Conservation (phyloP, 2,888 invertebrate genomes). For the Agapetus fuscipes region DNA sequence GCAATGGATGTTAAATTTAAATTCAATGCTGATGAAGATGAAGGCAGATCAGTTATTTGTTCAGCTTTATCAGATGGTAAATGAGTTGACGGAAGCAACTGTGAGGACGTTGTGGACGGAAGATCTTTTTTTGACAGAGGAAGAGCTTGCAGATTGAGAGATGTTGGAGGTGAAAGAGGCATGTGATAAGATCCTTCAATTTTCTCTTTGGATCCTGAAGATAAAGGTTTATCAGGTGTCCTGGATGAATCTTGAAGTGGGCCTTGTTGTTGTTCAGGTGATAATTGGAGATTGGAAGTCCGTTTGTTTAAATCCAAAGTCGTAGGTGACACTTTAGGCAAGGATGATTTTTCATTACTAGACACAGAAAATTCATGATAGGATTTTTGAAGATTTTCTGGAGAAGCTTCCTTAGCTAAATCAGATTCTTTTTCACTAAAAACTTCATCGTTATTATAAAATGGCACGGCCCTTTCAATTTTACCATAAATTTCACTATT, state of each 20-base stretch:
- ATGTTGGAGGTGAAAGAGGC: conserved; percentile 1
- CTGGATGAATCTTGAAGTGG: too few species aligned
- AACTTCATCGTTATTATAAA: conserved; percentile 18
- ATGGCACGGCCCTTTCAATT: conserved; percentile 19
- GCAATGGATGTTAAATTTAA: too few species aligned
- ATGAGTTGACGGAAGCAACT: too few species aligned
- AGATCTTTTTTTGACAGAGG: background rate
- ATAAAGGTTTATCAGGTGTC: too few species aligned
- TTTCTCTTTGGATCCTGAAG: background rate
- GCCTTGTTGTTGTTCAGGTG: too few species aligned
- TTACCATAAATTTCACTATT: conserved; percentile 16
- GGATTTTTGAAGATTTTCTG: conserved; percentile 15
- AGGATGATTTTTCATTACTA: conserved; percentile 17
- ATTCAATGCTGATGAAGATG: background rate
- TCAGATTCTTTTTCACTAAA: conserved; percentile 8
- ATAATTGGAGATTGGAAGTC: too few species aligned
- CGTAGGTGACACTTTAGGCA: too few species aligned
- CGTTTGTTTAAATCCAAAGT: too few species aligned
- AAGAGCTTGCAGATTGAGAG: background rate
- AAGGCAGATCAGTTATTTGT: too few species aligned
- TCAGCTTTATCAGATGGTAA: too few species aligned
- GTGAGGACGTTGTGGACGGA: background rate
- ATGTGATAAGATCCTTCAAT: too few species aligned
- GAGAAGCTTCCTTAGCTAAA: background rate
- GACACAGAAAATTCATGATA: conserved; percentile 19